These are phyloP conservation scores for Aptenodytes forsteri DNA, from an alignment of 2,113 vertebrate genomes.

Conservation along the genomic window DNA sequence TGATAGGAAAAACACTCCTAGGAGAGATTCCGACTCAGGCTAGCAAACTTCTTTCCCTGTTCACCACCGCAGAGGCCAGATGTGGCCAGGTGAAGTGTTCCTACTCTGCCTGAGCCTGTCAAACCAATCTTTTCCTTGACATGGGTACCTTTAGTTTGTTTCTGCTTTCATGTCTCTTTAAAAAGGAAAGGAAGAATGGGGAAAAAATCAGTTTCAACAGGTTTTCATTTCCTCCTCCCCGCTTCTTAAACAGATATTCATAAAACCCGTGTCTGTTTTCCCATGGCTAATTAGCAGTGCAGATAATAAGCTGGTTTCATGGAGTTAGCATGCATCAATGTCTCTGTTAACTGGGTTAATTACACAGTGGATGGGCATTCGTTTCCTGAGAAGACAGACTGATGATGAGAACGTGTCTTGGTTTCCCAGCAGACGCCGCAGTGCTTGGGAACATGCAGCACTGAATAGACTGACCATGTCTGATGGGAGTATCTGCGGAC, in stretches of 20 bases:
- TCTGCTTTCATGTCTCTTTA: background rate
- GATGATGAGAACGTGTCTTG: background rate
- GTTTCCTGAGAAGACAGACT: background rate
- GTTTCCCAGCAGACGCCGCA: background rate
- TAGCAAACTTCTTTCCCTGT: background rate
- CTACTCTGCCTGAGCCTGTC: background rate
- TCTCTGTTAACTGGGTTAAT: constrained; percentile 62
- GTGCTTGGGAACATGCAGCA: background rate
- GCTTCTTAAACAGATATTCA: background rate
- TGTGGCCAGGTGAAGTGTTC: background rate
- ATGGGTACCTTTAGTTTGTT: background rate
- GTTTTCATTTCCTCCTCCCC: background rate
- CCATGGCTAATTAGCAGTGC: constrained; percentile 54
- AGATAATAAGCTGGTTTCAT: constrained; percentile 50
- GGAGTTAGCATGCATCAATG: constrained; percentile 48
- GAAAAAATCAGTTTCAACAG: background rate
- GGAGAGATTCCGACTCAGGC: background rate
- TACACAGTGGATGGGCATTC: constrained; percentile 47
- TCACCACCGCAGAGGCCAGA: background rate
- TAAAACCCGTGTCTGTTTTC: background rate
- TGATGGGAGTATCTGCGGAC: background rate
- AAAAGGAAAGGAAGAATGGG: background rate
- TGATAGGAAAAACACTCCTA: background rate
- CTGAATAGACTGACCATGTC: background rate
- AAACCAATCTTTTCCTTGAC: background rate